phyloP scores from a whole-genome alignment of 2,888 invertebrate species.

The Hirtodrosophila confusa region DNA sequence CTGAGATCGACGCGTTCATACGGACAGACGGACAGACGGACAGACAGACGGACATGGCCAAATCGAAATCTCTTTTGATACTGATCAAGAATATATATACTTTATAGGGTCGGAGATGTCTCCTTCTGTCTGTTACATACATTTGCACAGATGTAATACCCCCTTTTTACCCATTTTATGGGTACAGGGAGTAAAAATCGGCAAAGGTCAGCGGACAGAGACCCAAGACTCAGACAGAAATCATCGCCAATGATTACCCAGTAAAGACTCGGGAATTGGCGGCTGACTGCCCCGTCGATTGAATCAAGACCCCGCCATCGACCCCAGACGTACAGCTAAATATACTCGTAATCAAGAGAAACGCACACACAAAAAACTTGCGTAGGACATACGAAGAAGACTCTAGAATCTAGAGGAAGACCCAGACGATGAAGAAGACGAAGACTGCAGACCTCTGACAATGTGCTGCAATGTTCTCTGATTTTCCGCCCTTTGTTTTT shows the following conservation, averaged over 20 bases:
- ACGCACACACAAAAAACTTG: slow-evolving; percentile 43
- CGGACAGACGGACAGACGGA: too few relatives aligned
- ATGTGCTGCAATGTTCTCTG: slow-evolving; percentile 23
- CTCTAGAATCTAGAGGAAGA: slow-evolving; percentile 4
- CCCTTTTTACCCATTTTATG: too few relatives aligned
- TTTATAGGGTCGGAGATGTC: too few relatives aligned
- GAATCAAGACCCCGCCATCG: slow-evolving; percentile 64
- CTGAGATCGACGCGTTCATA: too few relatives aligned
- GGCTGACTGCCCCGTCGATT: slow-evolving; percentile 45
- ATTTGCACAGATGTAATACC: too few relatives aligned
- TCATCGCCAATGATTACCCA: slow-evolving; percentile 59
- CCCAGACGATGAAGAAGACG: slow-evolving; percentile 6
- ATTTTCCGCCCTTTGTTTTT: slow-evolving; percentile 32
- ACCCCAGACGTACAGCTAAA: slow-evolving; percentile 51
- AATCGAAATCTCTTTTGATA: too few relatives aligned
- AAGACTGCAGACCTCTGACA: slow-evolving; percentile 35
- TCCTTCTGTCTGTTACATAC: too few relatives aligned
- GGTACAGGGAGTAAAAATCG: too few relatives aligned
- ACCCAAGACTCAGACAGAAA: slow-evolving; percentile 7
- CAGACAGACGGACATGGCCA: too few relatives aligned
- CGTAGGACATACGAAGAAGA: slow-evolving; percentile 56
- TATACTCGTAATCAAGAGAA: slow-evolving; percentile 52
- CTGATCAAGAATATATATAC: too few relatives aligned
- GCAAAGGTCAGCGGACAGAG: slow-evolving; percentile 67
- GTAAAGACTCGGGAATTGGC: slow-evolving; percentile 33